Evolutionary conservation across 2,797 vertebrate genomes (phyloP).

Genomic region (Cossypha niveicapilla): DNA sequence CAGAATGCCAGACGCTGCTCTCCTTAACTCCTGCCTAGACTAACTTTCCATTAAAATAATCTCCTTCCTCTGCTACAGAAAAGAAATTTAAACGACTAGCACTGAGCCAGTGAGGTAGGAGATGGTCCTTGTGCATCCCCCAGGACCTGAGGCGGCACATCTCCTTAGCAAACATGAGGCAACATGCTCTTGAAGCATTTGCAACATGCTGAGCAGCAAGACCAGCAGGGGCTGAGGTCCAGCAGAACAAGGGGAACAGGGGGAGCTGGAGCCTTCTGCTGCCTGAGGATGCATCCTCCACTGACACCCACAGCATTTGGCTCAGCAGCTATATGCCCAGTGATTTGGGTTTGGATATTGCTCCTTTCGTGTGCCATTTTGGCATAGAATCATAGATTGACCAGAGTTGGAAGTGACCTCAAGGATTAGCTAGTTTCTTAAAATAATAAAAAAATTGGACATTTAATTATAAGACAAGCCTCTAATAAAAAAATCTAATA

Average conservation of each 20-base stretch:
- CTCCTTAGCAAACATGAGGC: not conserved
- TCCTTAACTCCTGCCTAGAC: not conserved
- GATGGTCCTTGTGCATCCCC: not conserved
- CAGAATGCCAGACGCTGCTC: not conserved
- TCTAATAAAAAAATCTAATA: not conserved
- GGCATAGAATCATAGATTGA: not conserved
- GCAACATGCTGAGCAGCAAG: not conserved
- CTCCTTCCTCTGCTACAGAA: not conserved
- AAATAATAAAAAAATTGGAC: not conserved
- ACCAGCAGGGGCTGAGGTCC: not conserved
- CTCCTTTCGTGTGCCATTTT: not conserved
- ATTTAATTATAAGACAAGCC: not conserved
- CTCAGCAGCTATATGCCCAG: not conserved
- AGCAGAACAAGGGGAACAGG: not conserved
- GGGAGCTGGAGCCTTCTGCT: not conserved
- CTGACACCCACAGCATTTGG: not conserved
- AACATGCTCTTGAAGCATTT: not conserved
- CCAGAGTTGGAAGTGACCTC: not conserved
- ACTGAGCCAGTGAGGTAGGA: not conserved
- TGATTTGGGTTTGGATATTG: not conserved
- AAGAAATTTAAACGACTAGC: not conserved
- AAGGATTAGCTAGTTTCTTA: not conserved
- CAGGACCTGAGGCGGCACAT: not conserved
- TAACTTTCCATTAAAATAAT: not conserved
- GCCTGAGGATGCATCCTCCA: not conserved